These are phyloP conservation scores for Ailuropoda melanoleuca DNA, from an alignment of 2,113 vertebrate species.

Conservation along the genomic window DNA sequence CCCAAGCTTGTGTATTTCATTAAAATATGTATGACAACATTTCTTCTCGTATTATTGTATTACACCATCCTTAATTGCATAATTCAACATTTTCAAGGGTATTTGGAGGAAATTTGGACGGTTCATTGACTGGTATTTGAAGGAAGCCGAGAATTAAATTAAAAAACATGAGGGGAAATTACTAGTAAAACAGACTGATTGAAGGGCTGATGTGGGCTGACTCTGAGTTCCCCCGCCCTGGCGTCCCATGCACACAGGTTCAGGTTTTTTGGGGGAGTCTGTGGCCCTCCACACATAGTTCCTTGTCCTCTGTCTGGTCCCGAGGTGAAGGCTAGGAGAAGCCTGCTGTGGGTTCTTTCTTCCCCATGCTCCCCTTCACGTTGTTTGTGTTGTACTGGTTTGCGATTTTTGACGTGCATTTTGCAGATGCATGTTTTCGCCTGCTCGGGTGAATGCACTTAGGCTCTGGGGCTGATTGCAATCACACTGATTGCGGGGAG, in stretches of 20 bases:
- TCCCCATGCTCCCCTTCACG: background rate
- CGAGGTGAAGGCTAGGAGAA: background rate
- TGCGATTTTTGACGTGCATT: slow-evolving; percentile 80
- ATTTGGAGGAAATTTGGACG: slow-evolving; percentile 85
- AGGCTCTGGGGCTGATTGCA: slow-evolving; percentile 76
- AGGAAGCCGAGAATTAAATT: slow-evolving; percentile 84
- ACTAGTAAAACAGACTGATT: slow-evolving; percentile 80
- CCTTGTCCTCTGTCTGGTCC: background rate
- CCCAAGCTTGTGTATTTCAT: slow-evolving; percentile 36
- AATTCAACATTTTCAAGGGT: slow-evolving; percentile 83
- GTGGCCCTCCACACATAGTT: rapidly evolving
- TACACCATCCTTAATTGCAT: slow-evolving; percentile 58
- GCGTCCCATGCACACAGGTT: background rate
- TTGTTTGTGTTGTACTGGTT: slow-evolving; percentile 68
- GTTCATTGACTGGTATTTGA: slow-evolving; percentile 84
- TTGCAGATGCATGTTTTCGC: slow-evolving; percentile 77
- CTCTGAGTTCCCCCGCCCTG: background rate
- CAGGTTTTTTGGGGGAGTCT: background rate
- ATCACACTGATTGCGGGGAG: slow-evolving; percentile 80
- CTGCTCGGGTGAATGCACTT: slow-evolving; percentile 77
- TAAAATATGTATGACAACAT: slow-evolving; percentile 45
- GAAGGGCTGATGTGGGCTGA: slow-evolving; percentile 26
- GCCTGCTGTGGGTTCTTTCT: background rate
- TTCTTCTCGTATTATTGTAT: slow-evolving; percentile 46
- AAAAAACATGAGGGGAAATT: slow-evolving; percentile 85